Evolutionary conservation across 2,888 invertebrate genomes (phyloP).

Genomic region (Tetheella fluctuosa): DNA sequence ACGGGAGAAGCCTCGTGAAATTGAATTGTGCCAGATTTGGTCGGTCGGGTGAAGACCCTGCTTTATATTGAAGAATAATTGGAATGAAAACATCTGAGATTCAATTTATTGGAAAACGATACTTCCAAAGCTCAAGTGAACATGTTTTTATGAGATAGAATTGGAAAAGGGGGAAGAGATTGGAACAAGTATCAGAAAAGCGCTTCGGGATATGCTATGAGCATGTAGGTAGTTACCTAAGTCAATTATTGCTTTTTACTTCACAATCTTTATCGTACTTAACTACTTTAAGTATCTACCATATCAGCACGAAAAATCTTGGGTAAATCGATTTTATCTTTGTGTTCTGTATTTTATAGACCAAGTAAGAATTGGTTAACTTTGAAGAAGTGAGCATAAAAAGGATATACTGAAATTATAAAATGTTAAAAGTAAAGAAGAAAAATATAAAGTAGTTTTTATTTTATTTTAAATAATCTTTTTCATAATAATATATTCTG

Average conservation of each 20-base stretch:
- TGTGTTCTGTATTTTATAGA: no score
- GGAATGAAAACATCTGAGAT: constrained; percentile 4
- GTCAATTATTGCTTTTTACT: neutral
- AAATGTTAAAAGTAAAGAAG: no score
- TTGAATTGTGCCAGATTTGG: constrained; percentile 1
- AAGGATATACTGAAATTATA: no score
- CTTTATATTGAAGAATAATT: constrained; percentile 2
- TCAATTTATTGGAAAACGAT: constrained; percentile 9
- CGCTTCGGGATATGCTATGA: neutral
- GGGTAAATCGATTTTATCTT: no score
- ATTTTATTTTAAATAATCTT: no score
- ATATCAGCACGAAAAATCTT: no score
- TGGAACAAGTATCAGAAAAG: neutral
- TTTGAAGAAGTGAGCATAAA: no score
- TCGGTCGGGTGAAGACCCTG: neutral
- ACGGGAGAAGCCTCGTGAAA: neutral
- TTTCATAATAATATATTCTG: neutral
- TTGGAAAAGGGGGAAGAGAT: neutral
- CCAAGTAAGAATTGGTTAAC: no score
- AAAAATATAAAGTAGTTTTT: no score
- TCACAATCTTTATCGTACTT: neutral
- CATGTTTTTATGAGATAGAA: neutral
- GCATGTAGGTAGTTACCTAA: neutral
- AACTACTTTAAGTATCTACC: no score
- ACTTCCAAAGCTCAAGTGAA: constrained; percentile 1